phyloP scores from a whole-genome alignment of 1,140 invertebrate genomes.

The Plutomurus gul region DNA sequence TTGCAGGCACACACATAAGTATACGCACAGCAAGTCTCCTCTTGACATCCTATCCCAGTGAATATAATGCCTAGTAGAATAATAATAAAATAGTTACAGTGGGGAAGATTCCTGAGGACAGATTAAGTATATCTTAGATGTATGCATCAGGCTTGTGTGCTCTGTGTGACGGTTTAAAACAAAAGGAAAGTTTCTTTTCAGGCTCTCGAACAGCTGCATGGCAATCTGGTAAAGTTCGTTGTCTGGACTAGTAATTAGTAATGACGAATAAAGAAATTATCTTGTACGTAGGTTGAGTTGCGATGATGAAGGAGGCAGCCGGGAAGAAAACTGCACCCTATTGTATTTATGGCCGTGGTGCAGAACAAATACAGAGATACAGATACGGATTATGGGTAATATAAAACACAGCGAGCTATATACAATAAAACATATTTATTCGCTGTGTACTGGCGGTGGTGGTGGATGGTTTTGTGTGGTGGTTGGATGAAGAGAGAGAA shows the following conservation, averaged over 20 bases:
- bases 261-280: conserved; percentile 23
- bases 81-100: no score
- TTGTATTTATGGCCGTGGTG: background rate
- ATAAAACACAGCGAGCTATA: background rate
- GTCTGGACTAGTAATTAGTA: conserved; percentile 2
- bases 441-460: no score
- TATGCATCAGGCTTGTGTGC: no score
- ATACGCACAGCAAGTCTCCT: no score
- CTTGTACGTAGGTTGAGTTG: background rate
- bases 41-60: no score
- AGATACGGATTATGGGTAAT: background rate
- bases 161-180: no score
- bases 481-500: background rate
- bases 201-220: background rate
- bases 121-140: no score
- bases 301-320: background rate
- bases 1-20: no score
- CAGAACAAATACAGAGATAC: background rate
- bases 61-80: no score
- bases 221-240: conserved; percentile 10
- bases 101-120: no score
- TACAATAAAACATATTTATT: no score
- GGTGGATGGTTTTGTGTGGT: no score
- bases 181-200: conserved; percentile 1
- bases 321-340: background rate